These are phyloP conservation scores for Paramuricea clavata DNA, from an alignment of 92 coral and sea anemone species.

Conservation along the genomic window DNA sequence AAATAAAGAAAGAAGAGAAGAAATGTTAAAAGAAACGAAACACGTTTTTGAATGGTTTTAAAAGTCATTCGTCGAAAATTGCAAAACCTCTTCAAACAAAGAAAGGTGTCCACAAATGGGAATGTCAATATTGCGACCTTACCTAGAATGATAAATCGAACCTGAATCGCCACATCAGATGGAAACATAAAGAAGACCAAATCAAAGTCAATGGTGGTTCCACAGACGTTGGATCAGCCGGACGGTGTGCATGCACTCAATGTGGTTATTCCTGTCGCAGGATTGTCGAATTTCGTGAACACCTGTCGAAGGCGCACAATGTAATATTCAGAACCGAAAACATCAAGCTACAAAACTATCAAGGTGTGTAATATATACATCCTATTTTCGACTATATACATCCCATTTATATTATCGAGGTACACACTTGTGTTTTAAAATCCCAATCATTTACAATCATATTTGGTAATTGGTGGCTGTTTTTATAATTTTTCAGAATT, in stretches of 20 bases:
- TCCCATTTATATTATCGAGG: neutral
- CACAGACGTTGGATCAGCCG: constrained; percentile 9
- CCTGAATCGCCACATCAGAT: constrained; percentile 42
- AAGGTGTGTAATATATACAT: constrained; percentile 34
- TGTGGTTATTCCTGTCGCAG: constrained; percentile 54
- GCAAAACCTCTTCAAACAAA: neutral
- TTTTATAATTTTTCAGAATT: constrained; percentile 8
- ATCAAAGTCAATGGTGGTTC: constrained; percentile 15
- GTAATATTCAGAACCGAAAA: constrained; percentile 38
- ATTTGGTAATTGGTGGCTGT: neutral
- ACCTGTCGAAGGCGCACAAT: constrained; percentile 47
- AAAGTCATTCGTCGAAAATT: neutral
- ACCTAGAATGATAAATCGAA: constrained; percentile 21
- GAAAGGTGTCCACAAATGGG: neutral
- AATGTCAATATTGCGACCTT: constrained; percentile 37
- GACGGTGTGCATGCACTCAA: constrained; percentile 51
- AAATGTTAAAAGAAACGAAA: neutral
- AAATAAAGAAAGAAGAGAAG: neutral
- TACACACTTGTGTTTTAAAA: too few species aligned
- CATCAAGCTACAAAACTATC: constrained; percentile 27
- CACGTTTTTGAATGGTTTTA: neutral
- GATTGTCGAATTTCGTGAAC: constrained; percentile 46
- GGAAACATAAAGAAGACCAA: constrained; percentile 7
- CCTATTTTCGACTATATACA: neutral
- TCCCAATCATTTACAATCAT: neutral